Evolutionary conservation across 2,888 invertebrate genomes (phyloP).

Genomic region (Oegoconia quadripuncta): DNA sequence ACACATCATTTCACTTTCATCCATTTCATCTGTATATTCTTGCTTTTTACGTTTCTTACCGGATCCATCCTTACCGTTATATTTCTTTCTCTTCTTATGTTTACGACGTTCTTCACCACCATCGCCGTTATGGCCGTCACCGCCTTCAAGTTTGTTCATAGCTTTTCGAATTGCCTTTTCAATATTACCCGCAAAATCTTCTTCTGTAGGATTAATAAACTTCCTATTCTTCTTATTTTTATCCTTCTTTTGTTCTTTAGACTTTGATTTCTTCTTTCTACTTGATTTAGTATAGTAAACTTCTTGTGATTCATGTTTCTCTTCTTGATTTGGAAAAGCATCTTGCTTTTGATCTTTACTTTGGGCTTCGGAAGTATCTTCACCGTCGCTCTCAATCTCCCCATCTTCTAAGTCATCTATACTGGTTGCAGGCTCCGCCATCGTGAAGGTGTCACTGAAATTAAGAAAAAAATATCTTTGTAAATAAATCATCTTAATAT

Average conservation of each 20-base stretch:
- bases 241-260: slow-evolving; percentile 70
- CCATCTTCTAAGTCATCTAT: slow-evolving; percentile 90
- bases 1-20: slow-evolving; percentile 90
- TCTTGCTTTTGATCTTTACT: slow-evolving; percentile 41
- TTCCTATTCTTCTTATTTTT: slow-evolving; percentile 74
- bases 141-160: slow-evolving; percentile 83
- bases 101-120: slow-evolving; percentile 72
- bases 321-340: slow-evolving; percentile 20
- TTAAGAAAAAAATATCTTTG: slow-evolving; percentile 26
- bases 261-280: slow-evolving; percentile 74
- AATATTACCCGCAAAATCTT: slow-evolving; percentile 89
- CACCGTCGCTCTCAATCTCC: slow-evolving; percentile 86
- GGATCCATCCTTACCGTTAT: slow-evolving; percentile 77
- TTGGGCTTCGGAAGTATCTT: slow-evolving; percentile 47
- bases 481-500: not conserved
- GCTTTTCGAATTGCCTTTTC: slow-evolving; percentile 88
- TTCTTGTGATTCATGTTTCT: slow-evolving; percentile 45
- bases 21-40: slow-evolving; percentile 78
- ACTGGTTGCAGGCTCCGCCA: slow-evolving; percentile 50
- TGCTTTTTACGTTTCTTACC: slow-evolving; percentile 79
- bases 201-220: slow-evolving; percentile 64
- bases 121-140: slow-evolving; percentile 57
- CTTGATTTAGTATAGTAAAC: slow-evolving; percentile 64
- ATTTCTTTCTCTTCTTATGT: slow-evolving; percentile 79
- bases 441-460: slow-evolving; percentile 60